Conservation (phyloP, 2,888 invertebrate species). For the Lamellibrachia columna region DNA sequence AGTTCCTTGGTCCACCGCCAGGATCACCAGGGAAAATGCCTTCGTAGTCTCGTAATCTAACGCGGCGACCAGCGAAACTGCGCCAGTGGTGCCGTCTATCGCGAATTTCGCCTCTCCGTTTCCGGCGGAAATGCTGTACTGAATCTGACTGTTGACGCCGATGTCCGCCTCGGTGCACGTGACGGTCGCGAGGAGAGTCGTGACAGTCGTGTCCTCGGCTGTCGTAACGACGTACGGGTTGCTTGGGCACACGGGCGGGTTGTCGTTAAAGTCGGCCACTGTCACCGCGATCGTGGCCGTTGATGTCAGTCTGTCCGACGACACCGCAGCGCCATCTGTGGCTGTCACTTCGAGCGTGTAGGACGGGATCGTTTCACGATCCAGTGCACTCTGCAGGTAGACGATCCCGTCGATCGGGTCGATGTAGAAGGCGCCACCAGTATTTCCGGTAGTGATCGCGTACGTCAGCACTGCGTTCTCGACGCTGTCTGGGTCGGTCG, state of each 20-base stretch:
- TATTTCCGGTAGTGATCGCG: slow-evolving; percentile 41
- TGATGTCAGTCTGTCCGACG: slow-evolving; percentile 14
- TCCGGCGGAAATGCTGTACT: slow-evolving; percentile 44
- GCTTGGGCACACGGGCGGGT: slow-evolving; percentile 17
- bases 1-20: slow-evolving; percentile 48
- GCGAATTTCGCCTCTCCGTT: slow-evolving; percentile 45
- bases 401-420: slow-evolving; percentile 30
- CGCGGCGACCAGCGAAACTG: slow-evolving; percentile 39
- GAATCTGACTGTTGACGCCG: slow-evolving; percentile 45
- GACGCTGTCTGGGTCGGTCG: slow-evolving; percentile 50
- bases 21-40: slow-evolving; percentile 45
- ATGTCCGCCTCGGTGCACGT: slow-evolving; percentile 42
- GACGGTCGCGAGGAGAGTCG: slow-evolving; percentile 25
- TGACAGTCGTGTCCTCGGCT: slow-evolving; percentile 38
- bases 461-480: slow-evolving; percentile 47
- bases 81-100: slow-evolving; percentile 46
- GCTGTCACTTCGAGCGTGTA: background rate
- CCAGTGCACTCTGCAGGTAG: background rate
- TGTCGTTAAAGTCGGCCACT: slow-evolving; percentile 19
- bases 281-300: slow-evolving; percentile 22
- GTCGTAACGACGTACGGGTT: background rate
- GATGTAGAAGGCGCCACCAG: slow-evolving; percentile 44
- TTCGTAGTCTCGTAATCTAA: slow-evolving; percentile 51
- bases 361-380: slow-evolving; percentile 28
- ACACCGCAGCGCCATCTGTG: slow-evolving; percentile 24